Percentiles rank a stretch among this genome's conserved stretches.
Conservation (phyloP, 2,113 vertebrate species). For the Bubo blakistoni region DNA sequence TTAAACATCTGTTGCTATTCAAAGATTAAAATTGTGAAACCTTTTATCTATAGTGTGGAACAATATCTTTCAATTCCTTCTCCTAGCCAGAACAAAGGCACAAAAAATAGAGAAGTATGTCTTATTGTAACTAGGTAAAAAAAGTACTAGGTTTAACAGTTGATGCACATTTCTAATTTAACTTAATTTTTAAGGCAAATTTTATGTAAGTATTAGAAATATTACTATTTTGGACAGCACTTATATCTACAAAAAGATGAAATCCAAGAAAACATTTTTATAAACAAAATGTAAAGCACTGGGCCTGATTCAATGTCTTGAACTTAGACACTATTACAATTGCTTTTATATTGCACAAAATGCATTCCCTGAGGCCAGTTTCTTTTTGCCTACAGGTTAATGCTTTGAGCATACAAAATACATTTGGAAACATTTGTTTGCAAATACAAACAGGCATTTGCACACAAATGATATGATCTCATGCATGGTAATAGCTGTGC, state of each 20-base stretch:
- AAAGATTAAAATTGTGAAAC: background rate
- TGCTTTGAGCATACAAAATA: background rate
- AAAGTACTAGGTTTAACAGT: background rate
- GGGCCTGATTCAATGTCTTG: background rate
- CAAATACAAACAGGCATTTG: background rate
- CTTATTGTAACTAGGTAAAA: background rate
- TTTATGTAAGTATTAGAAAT: background rate
- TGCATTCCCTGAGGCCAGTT: background rate
- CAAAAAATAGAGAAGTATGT: conserved; percentile 16
- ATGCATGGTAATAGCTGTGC: background rate
- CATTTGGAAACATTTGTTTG: background rate
- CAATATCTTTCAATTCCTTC: conserved; percentile 44
- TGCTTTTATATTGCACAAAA: background rate
- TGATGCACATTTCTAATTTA: background rate
- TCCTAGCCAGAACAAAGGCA: background rate
- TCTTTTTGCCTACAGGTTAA: background rate
- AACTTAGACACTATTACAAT: background rate
- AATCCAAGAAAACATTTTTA: background rate
- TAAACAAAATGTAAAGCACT: background rate
- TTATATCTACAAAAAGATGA: background rate
- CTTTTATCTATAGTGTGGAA: background rate
- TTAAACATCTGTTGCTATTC: background rate
- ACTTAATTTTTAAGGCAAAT: background rate
- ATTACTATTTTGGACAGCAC: background rate
- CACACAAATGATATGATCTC: background rate